Base-by-base conservation (phyloP, 2,113 vertebrate genomes). In the Gymnarchus niloticus region DNA sequence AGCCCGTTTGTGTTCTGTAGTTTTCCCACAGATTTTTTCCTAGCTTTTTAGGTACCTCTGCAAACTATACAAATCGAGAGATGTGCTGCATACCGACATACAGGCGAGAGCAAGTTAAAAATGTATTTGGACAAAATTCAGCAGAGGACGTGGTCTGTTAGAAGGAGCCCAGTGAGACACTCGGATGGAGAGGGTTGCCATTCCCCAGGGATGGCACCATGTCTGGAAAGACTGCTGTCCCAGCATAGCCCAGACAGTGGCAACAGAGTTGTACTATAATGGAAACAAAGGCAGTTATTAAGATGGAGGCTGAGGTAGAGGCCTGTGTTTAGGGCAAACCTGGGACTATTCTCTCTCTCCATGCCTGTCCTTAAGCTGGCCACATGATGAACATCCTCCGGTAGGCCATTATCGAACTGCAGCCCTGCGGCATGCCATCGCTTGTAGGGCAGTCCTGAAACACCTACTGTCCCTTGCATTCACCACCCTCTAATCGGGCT, bases 401-500 rank as follows among this genome's bases (percentile, higher is more conserved):
- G 17, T 28, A 1, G 33, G n/a, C 65, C 28, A 41, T 33, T 41
- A n/a, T n/a, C n/a, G n/a, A n/a, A 65, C 8, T 25, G 4, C 7
- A 28, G 23, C 23, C 33, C 51, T 52, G n/a, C 81, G 1, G 12
- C 52, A 14, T 54, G 25, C 23, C 37, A 83, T 56, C 6, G 28
- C 33, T 14, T 7, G 6, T 1, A 49, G 80, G 7, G n/a, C 9
- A 25, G 81, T 9, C 65, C 49, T 49, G 23, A 76, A 41, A 77
- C 49, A 54, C 84, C 84, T 85, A 65, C 37, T 37, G 23, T 37
- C 14, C 48, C 56, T 33, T 44, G 56, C 56, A 6, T 51, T 44
- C 48, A 12, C 65, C 86, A 78, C 90, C 90, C 85, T 77, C 54
- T 83, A 76, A 84, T 52, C 87, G 86, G 87, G 88, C 91, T 90